phyloP scores from a whole-genome alignment of 2,797 vertebrate species.

The Emydoidea blandingii region DNA sequence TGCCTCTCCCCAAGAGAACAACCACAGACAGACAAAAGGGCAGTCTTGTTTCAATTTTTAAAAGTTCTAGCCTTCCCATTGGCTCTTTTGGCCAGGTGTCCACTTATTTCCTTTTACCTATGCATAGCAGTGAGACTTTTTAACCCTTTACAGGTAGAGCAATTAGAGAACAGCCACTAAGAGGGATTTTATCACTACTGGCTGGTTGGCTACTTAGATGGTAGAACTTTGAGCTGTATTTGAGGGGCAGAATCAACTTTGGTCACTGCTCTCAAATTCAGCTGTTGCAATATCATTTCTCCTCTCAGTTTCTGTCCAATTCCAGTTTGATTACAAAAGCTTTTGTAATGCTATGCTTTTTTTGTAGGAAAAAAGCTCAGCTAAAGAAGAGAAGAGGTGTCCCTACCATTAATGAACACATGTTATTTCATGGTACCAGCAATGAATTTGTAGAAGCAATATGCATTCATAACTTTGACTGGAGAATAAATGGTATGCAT shows the following conservation, averaged over 20 bases:
- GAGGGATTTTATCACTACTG: too few species aligned
- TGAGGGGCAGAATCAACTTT: neutral
- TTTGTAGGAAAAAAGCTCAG: conserved; percentile 93
- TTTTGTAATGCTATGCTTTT: conserved; percentile 44
- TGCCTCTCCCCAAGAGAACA: too few species aligned
- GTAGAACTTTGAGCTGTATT: neutral
- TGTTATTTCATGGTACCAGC: conserved; percentile 97
- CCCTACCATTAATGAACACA: conserved; percentile 91
- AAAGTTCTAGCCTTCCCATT: too few species aligned
- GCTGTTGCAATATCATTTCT: neutral
- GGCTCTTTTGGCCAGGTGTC: too few species aligned
- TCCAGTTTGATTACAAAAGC: neutral
- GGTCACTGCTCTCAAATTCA: neutral
- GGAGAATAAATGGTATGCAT: conserved; percentile 95
- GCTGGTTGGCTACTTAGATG: neutral
- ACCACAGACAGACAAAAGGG: too few species aligned
- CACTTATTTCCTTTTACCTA: too few species aligned
- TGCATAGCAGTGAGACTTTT: too few species aligned
- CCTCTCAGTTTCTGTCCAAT: neutral
- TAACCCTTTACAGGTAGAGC: too few species aligned
- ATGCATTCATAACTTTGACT: conserved; percentile 98
- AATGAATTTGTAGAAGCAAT: conserved; percentile 96
- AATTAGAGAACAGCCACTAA: too few species aligned
- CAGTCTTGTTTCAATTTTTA: too few species aligned
- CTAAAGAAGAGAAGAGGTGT: conserved; percentile 92